phyloP scores from a whole-genome alignment of 1,140 invertebrate genomes.

The Cydia strobilella region DNA sequence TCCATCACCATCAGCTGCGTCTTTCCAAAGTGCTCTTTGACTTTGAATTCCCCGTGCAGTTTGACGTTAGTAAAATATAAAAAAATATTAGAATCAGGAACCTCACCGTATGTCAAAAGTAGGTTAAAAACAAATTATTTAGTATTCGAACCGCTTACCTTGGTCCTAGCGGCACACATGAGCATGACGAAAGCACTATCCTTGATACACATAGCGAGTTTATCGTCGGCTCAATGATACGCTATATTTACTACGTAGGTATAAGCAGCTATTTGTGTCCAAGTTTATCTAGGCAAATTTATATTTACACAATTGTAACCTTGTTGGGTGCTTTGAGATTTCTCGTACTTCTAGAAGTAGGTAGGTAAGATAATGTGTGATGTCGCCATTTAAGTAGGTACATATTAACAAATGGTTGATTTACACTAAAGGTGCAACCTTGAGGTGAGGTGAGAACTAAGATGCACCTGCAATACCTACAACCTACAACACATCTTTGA shows the following conservation, averaged over 20 bases:
- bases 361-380: no score
- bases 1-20: no score
- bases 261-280: slow-evolving; percentile 16
- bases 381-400: no score
- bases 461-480: no score
- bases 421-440: no score
- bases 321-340: not conserved
- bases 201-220: slow-evolving; percentile 57
- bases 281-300: slow-evolving; percentile 28
- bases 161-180: slow-evolving; percentile 5
- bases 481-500: no score
- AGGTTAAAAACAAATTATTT: slow-evolving; percentile 8
- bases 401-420: no score
- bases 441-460: no score
- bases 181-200: slow-evolving; percentile 60
- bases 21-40: no score
- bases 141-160: slow-evolving; percentile 17
- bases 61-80: not conserved
- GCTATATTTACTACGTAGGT: slow-evolving; percentile 32
- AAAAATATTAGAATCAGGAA: not conserved
- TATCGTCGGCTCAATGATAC: slow-evolving; percentile 46
- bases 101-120: not conserved
- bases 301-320: slow-evolving; percentile 8
- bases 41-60: no score
- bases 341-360: not conserved